Conservation (phyloP, 1,140 invertebrate species). For the Nebria ingens region DNA sequence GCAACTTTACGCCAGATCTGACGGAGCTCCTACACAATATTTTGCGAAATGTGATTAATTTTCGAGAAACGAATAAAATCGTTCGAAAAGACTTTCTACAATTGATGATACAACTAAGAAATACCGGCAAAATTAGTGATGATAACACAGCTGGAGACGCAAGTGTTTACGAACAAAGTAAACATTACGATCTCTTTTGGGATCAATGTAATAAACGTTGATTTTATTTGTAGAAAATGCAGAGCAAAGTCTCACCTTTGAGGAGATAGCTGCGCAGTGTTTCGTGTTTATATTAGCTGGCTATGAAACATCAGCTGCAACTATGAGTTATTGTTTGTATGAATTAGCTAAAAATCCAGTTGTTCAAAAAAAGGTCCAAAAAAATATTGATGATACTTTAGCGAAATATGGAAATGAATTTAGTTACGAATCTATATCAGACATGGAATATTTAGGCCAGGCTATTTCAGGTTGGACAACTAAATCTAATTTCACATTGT, state of each 20-base stretch:
- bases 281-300: constrained; percentile 31
- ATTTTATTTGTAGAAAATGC: neutral
- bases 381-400: constrained; percentile 27
- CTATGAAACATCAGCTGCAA: constrained; percentile 23
- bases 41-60: constrained; percentile 30
- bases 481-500: neutral
- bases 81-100: neutral
- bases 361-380: constrained; percentile 33
- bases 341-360: constrained; percentile 43
- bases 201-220: neutral
- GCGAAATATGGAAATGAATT: constrained; percentile 24
- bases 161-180: neutral
- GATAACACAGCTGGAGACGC: constrained; percentile 17
- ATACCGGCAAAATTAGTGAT: neutral
- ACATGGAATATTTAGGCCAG: constrained; percentile 31
- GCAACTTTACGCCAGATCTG: neutral
- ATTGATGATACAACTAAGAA: neutral
- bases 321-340: constrained; percentile 28
- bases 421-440: constrained; percentile 30
- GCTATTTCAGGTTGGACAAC: constrained; percentile 16
- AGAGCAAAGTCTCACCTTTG: neutral
- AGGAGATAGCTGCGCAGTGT: constrained; percentile 24
- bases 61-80: neutral
- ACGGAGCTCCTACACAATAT: constrained; percentile 35
- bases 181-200: neutral